These are phyloP conservation scores for Lasioglossum pauxillum DNA, from an alignment of 2,888 invertebrate genomes.

Conservation along the genomic window DNA sequence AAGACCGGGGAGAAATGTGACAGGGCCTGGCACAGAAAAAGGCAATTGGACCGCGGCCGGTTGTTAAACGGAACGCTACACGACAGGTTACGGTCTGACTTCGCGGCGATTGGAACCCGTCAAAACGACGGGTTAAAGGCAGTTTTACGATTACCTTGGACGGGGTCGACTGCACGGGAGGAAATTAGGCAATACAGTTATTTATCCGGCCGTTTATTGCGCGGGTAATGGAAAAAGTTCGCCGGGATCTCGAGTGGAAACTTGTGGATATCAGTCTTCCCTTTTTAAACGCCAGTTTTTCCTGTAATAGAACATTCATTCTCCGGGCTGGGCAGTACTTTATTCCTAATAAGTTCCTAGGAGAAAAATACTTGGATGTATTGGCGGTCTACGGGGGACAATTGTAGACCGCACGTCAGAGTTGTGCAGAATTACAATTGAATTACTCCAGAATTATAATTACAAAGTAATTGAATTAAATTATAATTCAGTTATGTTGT, in stretches of 20 bases:
- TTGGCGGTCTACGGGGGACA: no score
- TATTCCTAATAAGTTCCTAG: no score
- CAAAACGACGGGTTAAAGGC: not conserved
- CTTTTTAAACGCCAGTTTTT: not conserved
- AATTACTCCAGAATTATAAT: no score
- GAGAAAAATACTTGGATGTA: no score
- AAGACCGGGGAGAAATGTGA: not conserved
- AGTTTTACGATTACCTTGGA: not conserved
- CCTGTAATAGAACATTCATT: not conserved
- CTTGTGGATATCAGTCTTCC: not conserved
- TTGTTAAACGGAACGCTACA: not conserved
- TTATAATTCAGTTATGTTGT: no score
- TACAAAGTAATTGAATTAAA: no score
- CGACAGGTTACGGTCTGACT: not conserved
- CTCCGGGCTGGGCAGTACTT: no score
- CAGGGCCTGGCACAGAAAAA: not conserved
- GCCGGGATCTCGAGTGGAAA: not conserved
- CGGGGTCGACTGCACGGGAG: not conserved
- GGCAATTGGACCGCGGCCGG: not conserved
- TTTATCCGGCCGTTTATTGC: not conserved
- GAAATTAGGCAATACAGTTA: not conserved
- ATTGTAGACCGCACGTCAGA: no score
- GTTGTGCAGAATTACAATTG: no score
- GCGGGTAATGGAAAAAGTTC: not conserved
- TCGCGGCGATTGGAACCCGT: not conserved